These are phyloP conservation scores for Pollenia amentaria DNA, from an alignment of 2,888 invertebrate genomes.

Conservation along the genomic window DNA sequence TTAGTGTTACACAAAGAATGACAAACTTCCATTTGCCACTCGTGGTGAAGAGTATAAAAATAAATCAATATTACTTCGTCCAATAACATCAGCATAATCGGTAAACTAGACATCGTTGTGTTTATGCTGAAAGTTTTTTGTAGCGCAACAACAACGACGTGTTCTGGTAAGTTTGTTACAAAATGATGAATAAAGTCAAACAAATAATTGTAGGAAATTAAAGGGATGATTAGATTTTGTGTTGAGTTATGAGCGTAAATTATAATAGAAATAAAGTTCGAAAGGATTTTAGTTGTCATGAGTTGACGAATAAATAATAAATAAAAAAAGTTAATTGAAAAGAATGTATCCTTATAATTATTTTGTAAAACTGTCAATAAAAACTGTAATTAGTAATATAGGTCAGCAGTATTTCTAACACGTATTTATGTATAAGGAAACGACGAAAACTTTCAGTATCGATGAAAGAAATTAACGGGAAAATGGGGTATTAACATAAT, in stretches of 20 bases:
- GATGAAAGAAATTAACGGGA: too few species aligned
- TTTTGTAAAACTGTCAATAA: neutral
- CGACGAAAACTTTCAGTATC: too few species aligned
- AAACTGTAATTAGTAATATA: neutral
- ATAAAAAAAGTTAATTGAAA: neutral
- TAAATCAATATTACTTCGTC: constrained; percentile 14
- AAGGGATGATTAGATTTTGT: constrained; percentile 25
- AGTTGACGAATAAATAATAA: neutral
- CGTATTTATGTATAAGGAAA: too few species aligned
- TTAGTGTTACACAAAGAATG: too few species aligned
- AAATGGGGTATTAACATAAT: too few species aligned
- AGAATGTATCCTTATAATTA: neutral
- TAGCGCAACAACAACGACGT: constrained; percentile 8
- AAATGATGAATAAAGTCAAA: constrained; percentile 29
- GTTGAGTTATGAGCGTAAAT: neutral
- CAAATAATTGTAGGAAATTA: constrained; percentile 47
- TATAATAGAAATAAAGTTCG: neutral
- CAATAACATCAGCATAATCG: constrained; percentile 7
- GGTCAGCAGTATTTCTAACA: too few species aligned
- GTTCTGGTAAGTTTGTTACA: neutral
- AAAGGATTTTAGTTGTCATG: constrained; percentile 1
- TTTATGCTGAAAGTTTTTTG: constrained; percentile 20
- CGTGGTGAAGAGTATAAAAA: neutral
- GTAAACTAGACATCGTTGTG: constrained; percentile 17
- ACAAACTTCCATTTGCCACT: too few species aligned